Percentiles rank a stretch among this genome's conserved stretches.
These are phyloP conservation scores for Chaenocephalus aceratus DNA, from an alignment of 2,113 vertebrate species.

Conservation along the genomic window DNA sequence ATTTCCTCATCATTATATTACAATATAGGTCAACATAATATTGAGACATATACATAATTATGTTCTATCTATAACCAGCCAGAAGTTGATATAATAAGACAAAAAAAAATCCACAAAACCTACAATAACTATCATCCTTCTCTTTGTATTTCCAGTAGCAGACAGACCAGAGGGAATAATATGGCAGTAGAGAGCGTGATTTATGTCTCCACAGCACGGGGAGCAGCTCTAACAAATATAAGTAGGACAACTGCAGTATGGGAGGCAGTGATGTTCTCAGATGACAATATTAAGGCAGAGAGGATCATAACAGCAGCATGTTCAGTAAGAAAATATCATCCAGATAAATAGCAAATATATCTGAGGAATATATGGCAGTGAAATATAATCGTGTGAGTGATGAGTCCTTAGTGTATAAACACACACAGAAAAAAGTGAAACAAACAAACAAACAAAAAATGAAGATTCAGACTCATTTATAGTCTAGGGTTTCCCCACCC, in stretches of 20 bases:
- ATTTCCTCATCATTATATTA: not conserved
- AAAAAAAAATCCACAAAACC: not conserved
- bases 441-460: not conserved
- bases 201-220: slow-evolving; percentile 27
- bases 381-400: not conserved
- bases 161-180: not conserved
- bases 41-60: not conserved
- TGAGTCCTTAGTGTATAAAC: not conserved
- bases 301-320: not conserved
- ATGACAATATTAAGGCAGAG: not conserved
- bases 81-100: not conserved
- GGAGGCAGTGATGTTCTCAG: slow-evolving; percentile 2
- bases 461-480: too few species aligned
- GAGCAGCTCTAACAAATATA: slow-evolving; percentile 23
- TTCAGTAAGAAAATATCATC: slow-evolving; percentile 2
- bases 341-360: not conserved
- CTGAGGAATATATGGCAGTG: not conserved
- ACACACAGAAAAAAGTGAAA: not conserved
- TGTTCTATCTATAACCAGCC: not conserved
- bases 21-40: not conserved
- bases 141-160: slow-evolving; percentile 14
- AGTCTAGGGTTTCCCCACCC: not conserved
- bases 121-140: not conserved
- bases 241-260: slow-evolving; percentile 34
- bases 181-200: slow-evolving; percentile 14